Evolutionary conservation across 2,888 invertebrate genomes (phyloP), one percentile per base, ranked within the genome.

Genomic region (Bedellia somnulentella): DNA sequence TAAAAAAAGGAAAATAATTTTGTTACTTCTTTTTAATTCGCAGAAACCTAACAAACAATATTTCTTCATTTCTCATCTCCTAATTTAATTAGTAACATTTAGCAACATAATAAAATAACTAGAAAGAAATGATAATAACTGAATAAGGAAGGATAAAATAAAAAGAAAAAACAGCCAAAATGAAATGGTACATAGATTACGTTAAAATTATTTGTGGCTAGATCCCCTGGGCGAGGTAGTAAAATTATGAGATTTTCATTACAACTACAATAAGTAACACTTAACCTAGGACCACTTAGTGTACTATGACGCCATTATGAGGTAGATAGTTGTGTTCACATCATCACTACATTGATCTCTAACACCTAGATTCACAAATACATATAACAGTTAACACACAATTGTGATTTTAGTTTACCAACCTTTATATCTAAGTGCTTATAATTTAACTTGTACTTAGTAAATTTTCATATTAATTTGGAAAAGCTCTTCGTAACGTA

Each of bases 1-100:
- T 56, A 57, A 61, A 64, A 54, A 52, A 54, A 29, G 27, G 29
- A 57, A 57, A 57, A 59, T 55, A 47, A 55, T 58, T 49, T 55
- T 64, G 68, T 73, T 75, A 68, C 68, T 71, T 76, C 75, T 62
- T 68, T 68, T 77, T 75, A 76, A 75, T 76, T 76, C 59, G 71
- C 71, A 66, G 75, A 76, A 75, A 77, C 66, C 75, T 76, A 77
- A 77, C 76, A 76, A 77, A 77, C 75, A 76, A 77, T 76, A 71
- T 53, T 71, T 73, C 66, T 61, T 61, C 58, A 60, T 57, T 60
- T 68, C 63, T 64, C 54, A 61, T 63, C 59, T 61, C 52, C 73
- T 70, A 73, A 77, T 71, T 76, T 76, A 76, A 75, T 76, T 6
- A 76, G 75, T 76, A 77, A 77, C 77, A 77, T 77, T 71, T 77